Percentiles rank a stretch among this genome's conserved stretches.
phyloP scores from a whole-genome alignment of 2,113 vertebrate genomes.

The Myiozetetes cayanensis region DNA sequence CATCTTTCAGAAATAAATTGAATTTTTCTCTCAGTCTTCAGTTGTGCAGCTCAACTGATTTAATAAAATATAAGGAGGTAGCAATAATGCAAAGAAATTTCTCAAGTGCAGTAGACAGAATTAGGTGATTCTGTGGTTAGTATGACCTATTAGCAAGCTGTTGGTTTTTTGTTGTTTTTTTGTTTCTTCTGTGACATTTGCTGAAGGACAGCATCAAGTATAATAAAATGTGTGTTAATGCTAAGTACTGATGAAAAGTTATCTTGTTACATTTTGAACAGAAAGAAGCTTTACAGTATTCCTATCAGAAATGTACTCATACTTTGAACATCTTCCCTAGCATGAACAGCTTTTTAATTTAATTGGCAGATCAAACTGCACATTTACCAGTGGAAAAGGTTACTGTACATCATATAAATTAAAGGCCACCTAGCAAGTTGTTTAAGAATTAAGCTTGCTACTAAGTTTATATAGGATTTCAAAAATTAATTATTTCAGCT shows the following conservation, averaged over 20 bases:
- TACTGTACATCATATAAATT: conserved; percentile 31
- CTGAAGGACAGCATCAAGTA: background rate
- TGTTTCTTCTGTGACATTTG: background rate
- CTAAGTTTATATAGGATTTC: conserved; percentile 11
- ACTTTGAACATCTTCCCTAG: background rate
- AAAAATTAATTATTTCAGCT: conserved; percentile 48
- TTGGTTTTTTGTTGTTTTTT: background rate
- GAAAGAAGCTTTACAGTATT: background rate
- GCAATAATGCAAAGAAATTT: background rate
- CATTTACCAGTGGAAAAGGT: conserved; percentile 36
- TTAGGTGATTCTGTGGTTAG: background rate
- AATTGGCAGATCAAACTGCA: conserved; percentile 27
- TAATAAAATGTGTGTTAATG: background rate
- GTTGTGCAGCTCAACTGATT: background rate
- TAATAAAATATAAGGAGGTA: background rate
- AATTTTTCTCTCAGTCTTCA: background rate
- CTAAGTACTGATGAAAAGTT: background rate
- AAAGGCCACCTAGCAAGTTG: background rate
- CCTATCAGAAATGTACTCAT: background rate
- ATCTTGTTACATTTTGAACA: conserved; percentile 12
- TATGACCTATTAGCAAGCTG: background rate
- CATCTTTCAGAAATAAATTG: background rate
- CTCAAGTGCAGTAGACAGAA: background rate
- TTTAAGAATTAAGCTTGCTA: background rate
- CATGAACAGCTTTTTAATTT: conserved; percentile 31